phyloP scores from a whole-genome alignment of 2,113 vertebrate species.

The Scatophagus argus region DNA sequence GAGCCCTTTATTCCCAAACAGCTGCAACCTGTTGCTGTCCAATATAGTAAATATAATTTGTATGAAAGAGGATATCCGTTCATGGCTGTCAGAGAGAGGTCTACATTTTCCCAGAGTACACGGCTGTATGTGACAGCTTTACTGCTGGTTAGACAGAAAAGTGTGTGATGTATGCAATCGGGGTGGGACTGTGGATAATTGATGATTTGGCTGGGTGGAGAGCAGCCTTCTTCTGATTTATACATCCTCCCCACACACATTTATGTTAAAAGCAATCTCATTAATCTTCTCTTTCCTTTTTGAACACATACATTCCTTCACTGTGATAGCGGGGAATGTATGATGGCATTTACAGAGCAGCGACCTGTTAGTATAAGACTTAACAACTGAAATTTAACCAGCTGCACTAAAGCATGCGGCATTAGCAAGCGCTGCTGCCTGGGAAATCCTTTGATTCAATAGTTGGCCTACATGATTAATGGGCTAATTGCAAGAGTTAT shows the following conservation, averaged over 20 bases:
- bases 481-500: constrained; percentile 1
- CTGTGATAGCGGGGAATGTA: neutral
- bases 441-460: constrained; percentile 8
- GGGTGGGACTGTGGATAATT: constrained; percentile 68
- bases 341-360: neutral
- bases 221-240: constrained; percentile 48
- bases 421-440: neutral
- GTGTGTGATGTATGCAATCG: constrained; percentile 46
- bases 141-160: constrained; percentile 34
- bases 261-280: neutral
- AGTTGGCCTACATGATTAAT: neutral
- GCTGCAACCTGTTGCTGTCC: constrained; percentile 27
- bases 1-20: constrained; percentile 19
- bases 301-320: neutral
- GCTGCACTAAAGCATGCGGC: neutral
- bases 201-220: constrained; percentile 47
- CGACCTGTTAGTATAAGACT: neutral
- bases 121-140: constrained; percentile 3
- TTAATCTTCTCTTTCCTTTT: constrained; percentile 17
- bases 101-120: constrained; percentile 7
- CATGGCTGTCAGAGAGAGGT: neutral
- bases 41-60: neutral
- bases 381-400: neutral
- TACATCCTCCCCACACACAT: constrained; percentile 23
- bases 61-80: neutral